Evolutionary conservation across 2,113 vertebrate species (phyloP), one percentile per base, ranked within the genome.

Genomic region (Oreotrochilus melanogaster): DNA sequence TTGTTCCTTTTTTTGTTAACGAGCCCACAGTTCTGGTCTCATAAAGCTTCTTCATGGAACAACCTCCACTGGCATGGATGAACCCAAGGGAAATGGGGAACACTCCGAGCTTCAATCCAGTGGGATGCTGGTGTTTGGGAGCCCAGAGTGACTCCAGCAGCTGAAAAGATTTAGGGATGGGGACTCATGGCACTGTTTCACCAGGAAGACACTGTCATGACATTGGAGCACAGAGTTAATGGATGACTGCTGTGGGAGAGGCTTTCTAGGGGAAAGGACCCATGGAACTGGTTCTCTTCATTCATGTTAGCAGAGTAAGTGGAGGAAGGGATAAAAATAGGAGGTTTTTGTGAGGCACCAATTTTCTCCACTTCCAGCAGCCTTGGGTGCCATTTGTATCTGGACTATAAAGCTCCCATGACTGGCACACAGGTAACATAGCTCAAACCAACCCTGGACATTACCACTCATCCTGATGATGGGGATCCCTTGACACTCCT

Each of bases 1-100:
- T 42, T 62, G 60, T 39, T 58, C 89, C 82, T 73, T 93, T 95
- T 39, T 94, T 88, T 76, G 78, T 91, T 62, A 58, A 50, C 6
- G 13, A 88, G 39, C 48, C 9, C 45, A 33, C 11, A 13, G 50
- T 23, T 70, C 62, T 69, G 87, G 37, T 94, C 66, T 91, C 89
- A 75, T 76, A 89, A 91, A 89, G 71, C 30, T 83, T 39, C 62
- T 10, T 91, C 4, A 2, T 22, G 64, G 51, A 66, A 73, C 16
- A n/a, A 51, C 54, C 66, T 62, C 51, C 45, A 33, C 25, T 28
- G 81, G 92, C 50, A 61, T 33, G 73, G 84, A 28, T 89, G 89
- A 94, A 42, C 45, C 10, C 48, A 39, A 39, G 86, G 83, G 80
- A 48, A 91, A 64, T 53, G 42, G 60, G 30, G 58, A 43, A 27